Evolutionary conservation across 2,113 vertebrate species (phyloP).

Genomic region (Papio anubis): DNA sequence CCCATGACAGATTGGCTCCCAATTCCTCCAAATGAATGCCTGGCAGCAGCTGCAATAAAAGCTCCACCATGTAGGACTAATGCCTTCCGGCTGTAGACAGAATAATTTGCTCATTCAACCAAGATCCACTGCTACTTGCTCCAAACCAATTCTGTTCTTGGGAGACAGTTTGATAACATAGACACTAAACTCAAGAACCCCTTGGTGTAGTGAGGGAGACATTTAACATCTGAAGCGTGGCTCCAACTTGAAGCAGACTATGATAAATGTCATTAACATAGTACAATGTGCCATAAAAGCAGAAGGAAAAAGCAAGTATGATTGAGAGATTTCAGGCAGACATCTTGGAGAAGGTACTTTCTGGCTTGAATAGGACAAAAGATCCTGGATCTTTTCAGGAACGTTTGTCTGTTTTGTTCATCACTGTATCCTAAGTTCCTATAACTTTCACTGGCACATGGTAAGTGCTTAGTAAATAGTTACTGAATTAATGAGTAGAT

Average conservation of each 20-base stretch:
- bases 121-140: background rate
- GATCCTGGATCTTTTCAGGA: background rate
- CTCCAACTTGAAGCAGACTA: background rate
- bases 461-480: background rate
- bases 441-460: background rate
- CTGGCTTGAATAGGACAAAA: background rate
- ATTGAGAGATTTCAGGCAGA: conserved; percentile 4
- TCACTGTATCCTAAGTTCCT: background rate
- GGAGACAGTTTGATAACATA: background rate
- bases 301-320: conserved; percentile 11
- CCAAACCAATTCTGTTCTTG: background rate
- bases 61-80: background rate
- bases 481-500: background rate
- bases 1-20: background rate
- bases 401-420: background rate
- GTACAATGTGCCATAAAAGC: background rate
- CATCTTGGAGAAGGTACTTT: background rate
- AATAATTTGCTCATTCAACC: background rate
- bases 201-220: background rate
- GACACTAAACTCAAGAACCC: background rate
- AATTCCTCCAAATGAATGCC: background rate
- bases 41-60: background rate
- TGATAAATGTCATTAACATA: background rate
- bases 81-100: background rate
- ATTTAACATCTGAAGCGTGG: background rate